These are phyloP conservation scores for Conops quadrifasciatus DNA, from an alignment of 2,888 invertebrate genomes.

Conservation along the genomic window DNA sequence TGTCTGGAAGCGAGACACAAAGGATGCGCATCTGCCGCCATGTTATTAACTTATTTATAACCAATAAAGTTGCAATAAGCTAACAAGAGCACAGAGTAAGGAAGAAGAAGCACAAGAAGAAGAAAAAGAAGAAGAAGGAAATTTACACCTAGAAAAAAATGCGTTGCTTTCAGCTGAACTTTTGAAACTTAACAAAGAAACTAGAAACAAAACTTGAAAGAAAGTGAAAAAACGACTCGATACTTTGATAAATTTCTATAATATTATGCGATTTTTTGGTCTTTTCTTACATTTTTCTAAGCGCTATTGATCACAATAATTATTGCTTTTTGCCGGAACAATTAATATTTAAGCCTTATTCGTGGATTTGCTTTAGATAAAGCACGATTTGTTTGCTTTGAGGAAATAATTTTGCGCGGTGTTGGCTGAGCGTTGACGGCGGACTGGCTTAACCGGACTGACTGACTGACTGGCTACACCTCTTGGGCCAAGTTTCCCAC, in stretches of 20 bases:
- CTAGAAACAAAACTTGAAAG: no score
- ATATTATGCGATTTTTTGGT: not conserved
- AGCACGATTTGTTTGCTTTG: no score
- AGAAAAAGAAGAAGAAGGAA: constrained; percentile 40
- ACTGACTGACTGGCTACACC: constrained; percentile 20
- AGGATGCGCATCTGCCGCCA: constrained; percentile 48
- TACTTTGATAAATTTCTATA: not conserved
- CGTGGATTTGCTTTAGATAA: no score
- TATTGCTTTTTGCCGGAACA: no score
- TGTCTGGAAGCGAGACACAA: constrained; percentile 37
- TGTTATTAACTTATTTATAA: constrained; percentile 62
- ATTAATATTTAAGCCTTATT: no score
- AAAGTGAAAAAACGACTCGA: no score
- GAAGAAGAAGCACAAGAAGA: constrained; percentile 27
- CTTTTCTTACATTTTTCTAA: no score
- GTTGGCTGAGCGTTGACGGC: not conserved
- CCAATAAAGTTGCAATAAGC: constrained; percentile 59
- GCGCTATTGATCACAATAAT: no score
- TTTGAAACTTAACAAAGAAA: not conserved
- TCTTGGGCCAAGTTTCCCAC: constrained; percentile 51
- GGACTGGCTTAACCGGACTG: not conserved
- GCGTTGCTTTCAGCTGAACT: no score
- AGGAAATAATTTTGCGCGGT: no score
- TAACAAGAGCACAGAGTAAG: constrained; percentile 38
- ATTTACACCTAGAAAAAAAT: constrained; percentile 1